phyloP scores from a whole-genome alignment of 2,797 vertebrate genomes.

The Microctenopoma lineatum region DNA sequence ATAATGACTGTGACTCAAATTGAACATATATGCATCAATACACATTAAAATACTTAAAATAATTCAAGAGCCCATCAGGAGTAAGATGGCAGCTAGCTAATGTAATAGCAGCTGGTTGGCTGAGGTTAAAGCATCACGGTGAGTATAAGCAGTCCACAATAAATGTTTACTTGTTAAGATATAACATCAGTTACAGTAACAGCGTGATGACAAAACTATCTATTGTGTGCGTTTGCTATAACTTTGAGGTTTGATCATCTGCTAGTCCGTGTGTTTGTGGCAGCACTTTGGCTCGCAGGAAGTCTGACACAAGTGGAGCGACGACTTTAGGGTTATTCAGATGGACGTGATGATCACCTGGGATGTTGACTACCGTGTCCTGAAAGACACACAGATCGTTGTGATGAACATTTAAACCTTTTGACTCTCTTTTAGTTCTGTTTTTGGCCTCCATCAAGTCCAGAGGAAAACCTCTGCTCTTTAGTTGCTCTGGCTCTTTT shows the following conservation, averaged over 20 bases:
- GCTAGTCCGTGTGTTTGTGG: neutral
- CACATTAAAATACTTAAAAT: constrained; percentile 1
- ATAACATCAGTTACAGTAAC: neutral
- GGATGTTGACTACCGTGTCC: constrained; percentile 58
- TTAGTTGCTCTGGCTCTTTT: too few relatives aligned
- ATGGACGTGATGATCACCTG: constrained; percentile 79
- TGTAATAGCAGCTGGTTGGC: neutral
- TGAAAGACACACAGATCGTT: constrained; percentile 36
- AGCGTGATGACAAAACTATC: neutral
- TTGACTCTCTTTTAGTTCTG: too few relatives aligned
- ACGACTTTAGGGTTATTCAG: constrained; percentile 70
- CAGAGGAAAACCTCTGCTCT: neutral
- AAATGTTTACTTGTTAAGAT: neutral
- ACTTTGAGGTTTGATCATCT: constrained; percentile 33
- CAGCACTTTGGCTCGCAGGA: constrained; percentile 54
- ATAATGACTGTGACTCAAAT: neutral
- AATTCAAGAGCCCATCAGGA: neutral
- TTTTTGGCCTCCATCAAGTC: too few relatives aligned
- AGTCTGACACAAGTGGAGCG: constrained; percentile 65
- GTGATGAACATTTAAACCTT: neutral
- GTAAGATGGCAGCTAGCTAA: neutral
- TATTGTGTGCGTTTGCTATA: constrained; percentile 32
- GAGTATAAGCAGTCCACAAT: constrained; percentile 2
- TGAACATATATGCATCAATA: neutral
- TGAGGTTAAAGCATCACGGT: constrained; percentile 6